Evolutionary conservation across 1,140 invertebrate genomes (phyloP), one percentile per base, ranked within the genome.

Genomic region (Cotesia chilonis): DNA sequence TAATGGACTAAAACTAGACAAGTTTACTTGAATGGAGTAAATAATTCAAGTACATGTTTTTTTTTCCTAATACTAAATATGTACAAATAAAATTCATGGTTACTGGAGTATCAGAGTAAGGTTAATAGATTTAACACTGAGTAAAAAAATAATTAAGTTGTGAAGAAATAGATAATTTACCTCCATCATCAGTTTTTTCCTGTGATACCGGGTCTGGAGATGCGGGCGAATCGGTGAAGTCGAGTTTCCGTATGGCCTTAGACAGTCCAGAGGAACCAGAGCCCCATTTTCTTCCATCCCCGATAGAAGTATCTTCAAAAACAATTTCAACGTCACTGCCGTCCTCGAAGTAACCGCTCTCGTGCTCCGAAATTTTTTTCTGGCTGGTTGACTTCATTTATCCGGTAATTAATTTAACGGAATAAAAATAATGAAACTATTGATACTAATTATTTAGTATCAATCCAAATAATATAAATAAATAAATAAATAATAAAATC

Each of bases 291-390:
- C 68, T 76, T 0, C 74, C 76, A n/a, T 76, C 77, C 10, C 63
- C 55, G 14, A 70, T 57, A 0, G 54, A 59, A 28, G 72, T 71
- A 28, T 77, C 76, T 28, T 80, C 77, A 66, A 68, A 74, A 12
- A 73, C 60, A 20, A 78, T 78, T 63, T 82, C 81, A 6, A 79
- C 71, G 63, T 81, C 80, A 60, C 82, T 83, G 0, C 82, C 79
- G 38, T 83, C 82, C 72, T 84, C 83, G 71, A 80, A 86, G 41
- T 83, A 85, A 0, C 84, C 84, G 60, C 83, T 84, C 73, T 85
- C 84, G 76, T 84, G 78, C 68, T 83, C 83, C 5, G 78, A 77
- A 68, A 80, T 80, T 55, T 85, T 85, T 77, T 81, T 82, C 57
- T 12, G 28, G 28, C 28, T 28, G 10, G 10, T 47, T 7, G 41